Percentiles rank a stretch among this genome's conserved stretches.
Evolutionary conservation across 64 coral and sea anemone species (phyloP).

Genomic region (Stylophora pistillata): DNA sequence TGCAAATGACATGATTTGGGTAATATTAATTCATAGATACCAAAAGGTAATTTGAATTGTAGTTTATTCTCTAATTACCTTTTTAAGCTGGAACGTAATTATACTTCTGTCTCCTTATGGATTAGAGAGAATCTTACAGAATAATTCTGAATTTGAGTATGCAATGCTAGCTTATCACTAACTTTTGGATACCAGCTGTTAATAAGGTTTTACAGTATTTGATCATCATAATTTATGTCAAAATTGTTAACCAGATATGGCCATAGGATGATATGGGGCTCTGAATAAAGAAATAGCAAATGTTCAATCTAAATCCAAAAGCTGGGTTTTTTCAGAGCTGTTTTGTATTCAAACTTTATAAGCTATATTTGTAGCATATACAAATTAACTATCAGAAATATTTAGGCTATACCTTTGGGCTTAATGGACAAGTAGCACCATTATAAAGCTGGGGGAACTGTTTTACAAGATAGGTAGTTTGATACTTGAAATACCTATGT

Average conservation of each 20-base stretch:
- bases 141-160: too few relatives aligned
- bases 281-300: too few relatives aligned
- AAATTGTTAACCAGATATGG: too few relatives aligned
- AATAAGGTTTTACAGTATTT: too few relatives aligned
- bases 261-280: too few relatives aligned
- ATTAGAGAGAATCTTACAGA: too few relatives aligned
- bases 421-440: slow-evolving; percentile 47
- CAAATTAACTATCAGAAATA: slow-evolving; percentile 14
- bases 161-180: too few relatives aligned
- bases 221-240: too few relatives aligned
- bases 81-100: not conserved
- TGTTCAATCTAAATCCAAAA: too few relatives aligned
- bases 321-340: too few relatives aligned
- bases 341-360: not conserved
- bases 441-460: not conserved
- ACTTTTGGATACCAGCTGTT: too few relatives aligned
- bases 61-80: not conserved
- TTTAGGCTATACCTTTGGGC: slow-evolving; percentile 53
- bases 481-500: slow-evolving; percentile 37
- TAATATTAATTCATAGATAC: not conserved
- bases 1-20: not conserved
- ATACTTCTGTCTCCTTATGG: too few relatives aligned
- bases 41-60: not conserved
- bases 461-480: not conserved
- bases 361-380: not conserved